Conservation (phyloP, 2,797 vertebrate genomes). For the Coregonus suidteri region DNA sequence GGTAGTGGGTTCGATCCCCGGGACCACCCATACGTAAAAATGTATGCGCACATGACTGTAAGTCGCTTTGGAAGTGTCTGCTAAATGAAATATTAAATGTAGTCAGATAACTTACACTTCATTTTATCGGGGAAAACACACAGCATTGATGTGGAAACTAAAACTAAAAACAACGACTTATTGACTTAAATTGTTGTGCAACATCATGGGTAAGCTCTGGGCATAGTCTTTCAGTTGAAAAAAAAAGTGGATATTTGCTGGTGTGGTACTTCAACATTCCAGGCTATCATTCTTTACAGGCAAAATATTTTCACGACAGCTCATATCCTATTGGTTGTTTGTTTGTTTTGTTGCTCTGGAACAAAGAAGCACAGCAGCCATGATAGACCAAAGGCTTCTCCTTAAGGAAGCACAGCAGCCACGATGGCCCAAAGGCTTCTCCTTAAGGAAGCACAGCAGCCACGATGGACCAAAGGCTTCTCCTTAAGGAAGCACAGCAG, state of each 20-base stretch:
- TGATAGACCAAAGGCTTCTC: neutral
- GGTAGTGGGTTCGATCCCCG: too few species aligned
- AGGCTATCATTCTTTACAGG: neutral
- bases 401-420: too few species aligned
- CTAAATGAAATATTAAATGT: too few species aligned
- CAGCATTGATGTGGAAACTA: too few species aligned
- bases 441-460: constrained; percentile 45
- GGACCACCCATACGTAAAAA: too few species aligned
- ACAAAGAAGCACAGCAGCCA: constrained; percentile 18
- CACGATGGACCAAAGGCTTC: constrained; percentile 35
- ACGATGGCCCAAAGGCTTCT: too few species aligned
- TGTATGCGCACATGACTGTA: too few species aligned
- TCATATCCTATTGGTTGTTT: neutral
- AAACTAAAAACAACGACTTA: constrained; percentile 85
- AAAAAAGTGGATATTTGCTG: too few species aligned
- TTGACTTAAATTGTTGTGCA: constrained; percentile 77
- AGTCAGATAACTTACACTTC: too few species aligned
- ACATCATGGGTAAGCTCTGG: neutral
- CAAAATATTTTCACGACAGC: neutral
- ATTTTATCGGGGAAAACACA: too few species aligned
- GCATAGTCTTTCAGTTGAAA: constrained; percentile 57
- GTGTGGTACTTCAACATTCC: neutral
- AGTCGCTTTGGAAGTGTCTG: too few species aligned
- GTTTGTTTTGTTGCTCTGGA: neutral
- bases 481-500: constrained; percentile 57